Conservation (phyloP, 2,888 invertebrate genomes). For the Hartigia nigra region DNA sequence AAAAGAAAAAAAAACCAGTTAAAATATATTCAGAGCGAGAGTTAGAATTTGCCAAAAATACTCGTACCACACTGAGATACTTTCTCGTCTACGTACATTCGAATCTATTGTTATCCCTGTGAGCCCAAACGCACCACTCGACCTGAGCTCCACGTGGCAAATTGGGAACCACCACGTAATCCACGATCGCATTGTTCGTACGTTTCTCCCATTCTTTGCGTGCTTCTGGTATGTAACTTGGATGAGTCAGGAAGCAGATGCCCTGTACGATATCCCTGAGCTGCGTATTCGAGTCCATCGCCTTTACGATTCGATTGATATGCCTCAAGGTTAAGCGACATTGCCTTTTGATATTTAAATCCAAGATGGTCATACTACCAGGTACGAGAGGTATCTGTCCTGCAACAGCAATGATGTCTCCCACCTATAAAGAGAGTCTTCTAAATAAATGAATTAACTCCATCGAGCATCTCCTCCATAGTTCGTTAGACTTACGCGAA, state of each 20-base stretch:
- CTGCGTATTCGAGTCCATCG: conserved; percentile 81
- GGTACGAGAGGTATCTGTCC: conserved; percentile 94
- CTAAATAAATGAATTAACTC: not conserved
- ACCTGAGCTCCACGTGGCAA: conserved; percentile 84
- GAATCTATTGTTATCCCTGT: conserved; percentile 86
- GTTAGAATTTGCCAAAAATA: not conserved
- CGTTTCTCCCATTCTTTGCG: conserved; percentile 84
- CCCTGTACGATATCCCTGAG: conserved; percentile 86
- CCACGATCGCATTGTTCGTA: conserved; percentile 87
- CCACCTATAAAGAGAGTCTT: conserved; percentile 70
- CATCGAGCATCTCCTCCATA: too few species aligned
- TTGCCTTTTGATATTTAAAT: conserved; percentile 83
- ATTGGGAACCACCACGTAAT: conserved; percentile 85
- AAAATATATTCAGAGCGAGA: not conserved
- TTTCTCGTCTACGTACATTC: conserved; percentile 75
- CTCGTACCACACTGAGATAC: not conserved
- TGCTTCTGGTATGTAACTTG: conserved; percentile 77
- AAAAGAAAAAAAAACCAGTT: too few species aligned
- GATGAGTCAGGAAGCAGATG: conserved; percentile 87
- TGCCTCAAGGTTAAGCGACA: conserved; percentile 87
- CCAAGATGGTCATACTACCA: conserved; percentile 79
- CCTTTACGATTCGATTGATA: conserved; percentile 83
- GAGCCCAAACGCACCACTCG: conserved; percentile 96
- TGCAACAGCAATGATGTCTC: conserved; percentile 86
- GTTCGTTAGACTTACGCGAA: conserved; percentile 72